Evolutionary conservation across 30 jellyfish, hydroid and myxozoan species (phyloP), one percentile per base, ranked within the genome.

Genomic region (Cassiopea xamachana): DNA sequence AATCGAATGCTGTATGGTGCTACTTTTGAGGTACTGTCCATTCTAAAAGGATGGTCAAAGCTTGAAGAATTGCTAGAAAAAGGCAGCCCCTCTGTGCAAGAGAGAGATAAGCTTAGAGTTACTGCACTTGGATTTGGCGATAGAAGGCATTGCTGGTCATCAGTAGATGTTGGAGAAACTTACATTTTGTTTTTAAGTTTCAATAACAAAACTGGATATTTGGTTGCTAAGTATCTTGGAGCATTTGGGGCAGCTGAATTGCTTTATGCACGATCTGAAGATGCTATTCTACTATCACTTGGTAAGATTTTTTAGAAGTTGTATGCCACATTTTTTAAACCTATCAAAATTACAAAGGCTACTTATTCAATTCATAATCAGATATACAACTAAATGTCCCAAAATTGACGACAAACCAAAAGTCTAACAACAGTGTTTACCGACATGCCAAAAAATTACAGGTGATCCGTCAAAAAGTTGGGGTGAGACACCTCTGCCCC

Each of bases 231-330:
- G 77, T 92, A 96, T 81, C 97, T 93, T 62, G 99, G 97, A 48
- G 90, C 92, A 15, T 96, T 96, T 87, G 99, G 99, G 58, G 99
- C 99, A 47, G 98, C 99, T n/a, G 99, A 96, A 72, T 50, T 77
- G 60, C 90, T 89, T 18, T 90, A 92, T 82, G 94, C 92, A 71
- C 86, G 93, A 27, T 84, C 97, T 39, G 99, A 96, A 82, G 94
- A 87, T 44, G 96, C 93, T 17, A 93, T 96, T 50, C 90, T 96
- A 45, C 83, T 77, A 17, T 89, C 99, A 1, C 84, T 91, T 61
- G 99, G 99, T 96, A 79, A 80, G 98, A 83, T 55, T 39, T 19
- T 14, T 50, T 72, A 10, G 55, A 18, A 12, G 48, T 50, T 18
- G 7, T 83, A 1, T 59, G 69, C 12, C 13, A 58, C 69, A 13